phyloP scores from a whole-genome alignment of 2,113 vertebrate species.

The Ailurus styani region DNA sequence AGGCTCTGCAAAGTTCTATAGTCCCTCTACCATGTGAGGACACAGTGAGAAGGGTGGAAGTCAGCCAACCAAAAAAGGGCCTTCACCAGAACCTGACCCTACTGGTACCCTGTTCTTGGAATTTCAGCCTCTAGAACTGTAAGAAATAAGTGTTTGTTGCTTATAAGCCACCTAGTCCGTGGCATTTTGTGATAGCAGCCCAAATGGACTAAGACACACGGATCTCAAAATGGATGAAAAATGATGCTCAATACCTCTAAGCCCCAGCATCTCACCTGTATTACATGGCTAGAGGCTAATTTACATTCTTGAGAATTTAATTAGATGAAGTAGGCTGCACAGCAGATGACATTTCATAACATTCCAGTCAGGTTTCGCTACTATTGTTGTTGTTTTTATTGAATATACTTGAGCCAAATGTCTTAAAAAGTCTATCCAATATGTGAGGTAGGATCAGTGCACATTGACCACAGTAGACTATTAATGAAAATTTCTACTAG shows the following conservation, averaged over 20 bases:
- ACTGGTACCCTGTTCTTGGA: not conserved
- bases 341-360: not conserved
- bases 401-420: not conserved
- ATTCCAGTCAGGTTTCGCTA: not conserved
- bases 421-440: not conserved
- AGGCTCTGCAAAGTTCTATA: not conserved
- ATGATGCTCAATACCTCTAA: not conserved
- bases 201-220: not conserved
- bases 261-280: not conserved
- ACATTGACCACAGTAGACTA: not conserved
- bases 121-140: not conserved
- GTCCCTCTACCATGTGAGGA: not conserved
- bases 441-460: not conserved
- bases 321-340: not conserved
- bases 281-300: not conserved
- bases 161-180: not conserved
- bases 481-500: not conserved
- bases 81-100: not conserved
- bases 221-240: not conserved
- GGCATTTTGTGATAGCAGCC: not conserved
- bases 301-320: not conserved
- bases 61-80: not conserved
- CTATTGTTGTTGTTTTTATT: not conserved
- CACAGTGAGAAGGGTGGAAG: not conserved
- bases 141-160: not conserved